Evolutionary conservation across 2,888 invertebrate species (phyloP), one percentile per base, ranked within the genome.

Genomic region (Tethea ocularis): DNA sequence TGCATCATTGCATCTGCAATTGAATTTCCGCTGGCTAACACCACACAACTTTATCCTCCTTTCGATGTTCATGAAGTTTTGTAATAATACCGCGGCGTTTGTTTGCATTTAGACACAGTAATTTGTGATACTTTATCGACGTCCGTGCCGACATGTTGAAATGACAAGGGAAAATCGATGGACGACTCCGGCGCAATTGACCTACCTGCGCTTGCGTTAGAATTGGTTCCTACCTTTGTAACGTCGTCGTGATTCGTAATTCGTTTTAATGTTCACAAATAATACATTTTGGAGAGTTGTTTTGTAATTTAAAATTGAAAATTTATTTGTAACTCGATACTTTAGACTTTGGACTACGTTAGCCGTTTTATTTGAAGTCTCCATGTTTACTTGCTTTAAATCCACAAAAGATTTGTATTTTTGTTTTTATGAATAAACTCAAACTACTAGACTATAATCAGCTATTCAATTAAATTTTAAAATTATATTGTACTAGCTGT

Each of bases 111-210:
- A 52, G 36, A 52, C 57, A 36, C 57, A 57, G 52, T 57, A 57
- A 57, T 57, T 57, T 57, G 46, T 52, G 57, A 52, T 57, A 52
- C 51, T 57, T 57, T 52, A 57, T 57, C 51, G 52, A 36, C 57
- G 52, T 52, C 36, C 52, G 57, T 17, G 60, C 64, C 60, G 64
- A 65, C 65, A 69, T 64, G 61, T 61, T 68, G 65, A 66, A 65
- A 59, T 41, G 55, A 29, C 41, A 51, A 13, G 59, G 61, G 62
- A 69, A 67, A 64, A 63, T 61, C 58, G 59, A 61, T 60, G 56
- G 57, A 60, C 52, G 56, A 62, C 20, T 22, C 11, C 4, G 38
- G 7, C 38, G 55, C 53, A 53, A 38, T 38, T 22, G n/a, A 55
- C n/a, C 38, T 26, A 55, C n/a, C 38, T 38, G 38, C 38, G 38